A percentile compares a stretch with the other conserved stretches of the same genome.
Conservation (phyloP, 92 coral and sea anemone species). For the Palythoa caribaeorum region DNA sequence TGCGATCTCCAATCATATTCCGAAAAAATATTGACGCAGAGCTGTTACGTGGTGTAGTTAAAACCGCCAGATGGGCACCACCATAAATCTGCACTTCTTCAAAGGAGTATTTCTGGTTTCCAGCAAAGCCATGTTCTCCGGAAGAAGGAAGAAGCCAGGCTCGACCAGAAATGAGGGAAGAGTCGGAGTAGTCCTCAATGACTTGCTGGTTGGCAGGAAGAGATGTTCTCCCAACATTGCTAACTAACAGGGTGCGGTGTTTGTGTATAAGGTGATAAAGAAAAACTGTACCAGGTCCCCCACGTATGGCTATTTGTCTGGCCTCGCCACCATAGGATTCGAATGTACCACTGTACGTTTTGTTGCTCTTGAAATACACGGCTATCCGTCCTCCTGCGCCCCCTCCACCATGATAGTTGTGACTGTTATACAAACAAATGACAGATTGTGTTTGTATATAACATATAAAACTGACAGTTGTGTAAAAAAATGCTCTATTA, state of each 20-base stretch:
- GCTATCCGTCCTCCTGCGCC: slow-evolving; percentile 76
- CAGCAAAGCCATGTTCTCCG: slow-evolving; percentile 64
- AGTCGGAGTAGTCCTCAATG: slow-evolving; percentile 65
- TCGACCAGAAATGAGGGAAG: slow-evolving; percentile 66
- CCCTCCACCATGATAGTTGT: slow-evolving; percentile 27
- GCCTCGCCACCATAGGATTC: slow-evolving; percentile 77
- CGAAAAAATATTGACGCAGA: slow-evolving; percentile 74
- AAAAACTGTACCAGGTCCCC: slow-evolving; percentile 84
- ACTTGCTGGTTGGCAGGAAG: slow-evolving; percentile 66
- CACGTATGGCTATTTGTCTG: slow-evolving; percentile 56
- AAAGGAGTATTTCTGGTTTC: slow-evolving; percentile 74
- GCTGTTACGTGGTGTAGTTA: slow-evolving; percentile 58
- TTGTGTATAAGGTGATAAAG: slow-evolving; percentile 73
- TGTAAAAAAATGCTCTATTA: too few relatives aligned
- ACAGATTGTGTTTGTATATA: not conserved
- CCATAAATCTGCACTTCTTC: slow-evolving; percentile 79
- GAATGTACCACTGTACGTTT: slow-evolving; percentile 75
- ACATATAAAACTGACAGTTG: too few relatives aligned
- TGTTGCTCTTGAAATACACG: slow-evolving; percentile 78
- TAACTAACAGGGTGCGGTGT: slow-evolving; percentile 74
- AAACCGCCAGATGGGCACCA: slow-evolving; percentile 69
- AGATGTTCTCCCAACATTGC: slow-evolving; percentile 63
- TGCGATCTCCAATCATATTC: slow-evolving; percentile 82
- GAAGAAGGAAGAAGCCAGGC: slow-evolving; percentile 77
- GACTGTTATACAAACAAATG: not conserved